Evolutionary conservation across 1,140 invertebrate genomes (phyloP).

Genomic region (Cherax quadricarinatus): DNA sequence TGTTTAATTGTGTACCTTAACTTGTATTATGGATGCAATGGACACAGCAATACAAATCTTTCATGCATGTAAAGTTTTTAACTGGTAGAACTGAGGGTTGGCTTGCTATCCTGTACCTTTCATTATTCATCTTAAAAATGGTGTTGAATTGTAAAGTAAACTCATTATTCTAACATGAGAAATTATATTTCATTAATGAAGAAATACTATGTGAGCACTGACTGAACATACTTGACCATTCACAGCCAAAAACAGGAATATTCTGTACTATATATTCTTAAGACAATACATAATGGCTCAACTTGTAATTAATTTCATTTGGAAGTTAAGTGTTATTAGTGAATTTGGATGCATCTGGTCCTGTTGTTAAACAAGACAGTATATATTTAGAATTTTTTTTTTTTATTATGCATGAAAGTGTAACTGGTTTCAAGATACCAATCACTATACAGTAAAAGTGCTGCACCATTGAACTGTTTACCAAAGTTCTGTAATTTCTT

Average conservation of each 20-base stretch:
- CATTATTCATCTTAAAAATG: not conserved
- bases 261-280: not conserved
- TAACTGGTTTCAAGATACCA: not conserved
- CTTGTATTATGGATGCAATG: slow-evolving; percentile 48
- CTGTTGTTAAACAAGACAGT: not conserved
- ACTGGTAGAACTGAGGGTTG: not conserved
- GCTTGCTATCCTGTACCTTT: not conserved
- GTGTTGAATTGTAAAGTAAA: not conserved
- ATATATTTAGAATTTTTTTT: not conserved
- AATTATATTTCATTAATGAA: not conserved
- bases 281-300: not conserved
- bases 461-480: not conserved
- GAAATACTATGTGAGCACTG: not conserved
- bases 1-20: slow-evolving; percentile 43
- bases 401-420: not conserved
- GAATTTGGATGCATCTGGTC: not conserved
- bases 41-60: slow-evolving; percentile 48
- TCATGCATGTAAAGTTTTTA: not conserved
- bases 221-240: too few species aligned
- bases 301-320: not conserved
- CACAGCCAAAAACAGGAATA: too few species aligned
- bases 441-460: too few species aligned
- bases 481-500: not conserved
- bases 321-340: not conserved
- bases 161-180: not conserved